Percentiles rank a stretch among this genome's conserved stretches.
Evolutionary conservation across 1,140 invertebrate genomes (phyloP).

Genomic region (Calliopsis andreniformis): DNA sequence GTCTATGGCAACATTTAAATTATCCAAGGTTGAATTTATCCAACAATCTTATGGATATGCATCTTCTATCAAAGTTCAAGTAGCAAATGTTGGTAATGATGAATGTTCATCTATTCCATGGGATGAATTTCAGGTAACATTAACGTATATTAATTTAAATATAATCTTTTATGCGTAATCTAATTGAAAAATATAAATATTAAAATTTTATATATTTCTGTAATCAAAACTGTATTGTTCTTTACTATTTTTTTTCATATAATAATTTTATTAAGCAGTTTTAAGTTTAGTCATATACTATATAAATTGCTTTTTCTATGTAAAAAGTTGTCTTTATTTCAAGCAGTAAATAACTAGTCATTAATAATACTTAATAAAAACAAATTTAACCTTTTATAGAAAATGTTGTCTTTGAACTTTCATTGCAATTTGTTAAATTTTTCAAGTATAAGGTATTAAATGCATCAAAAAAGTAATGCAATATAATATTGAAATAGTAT

Average conservation of each 20-base stretch:
- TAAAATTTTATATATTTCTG: conserved; percentile 34
- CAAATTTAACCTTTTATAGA: conserved; percentile 6
- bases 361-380: conserved; percentile 10
- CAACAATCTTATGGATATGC: conserved; percentile 89
- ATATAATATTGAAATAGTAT: conserved; percentile 3
- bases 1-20: conserved; percentile 89
- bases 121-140: conserved; percentile 95
- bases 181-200: conserved; percentile 42
- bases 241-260: conserved; percentile 36
- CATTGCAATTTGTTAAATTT: neutral
- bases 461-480: neutral
- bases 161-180: conserved; percentile 35
- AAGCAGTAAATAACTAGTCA: neutral
- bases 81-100: conserved; percentile 88
- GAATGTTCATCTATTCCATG: conserved; percentile 94
- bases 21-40: conserved; percentile 91
- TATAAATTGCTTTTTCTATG: conserved; percentile 33
- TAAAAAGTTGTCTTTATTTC: neutral
- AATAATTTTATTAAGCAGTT: conserved; percentile 35
- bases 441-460: neutral
- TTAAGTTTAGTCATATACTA: conserved; percentile 35
- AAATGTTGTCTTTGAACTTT: neutral
- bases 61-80: conserved; percentile 89
- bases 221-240: conserved; percentile 43
- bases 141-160: conserved; percentile 6